A percentile compares a stretch with the other conserved stretches of the same genome.
phyloP scores from a whole-genome alignment of 2,113 vertebrate genomes.

The Manacus vitellinus region DNA sequence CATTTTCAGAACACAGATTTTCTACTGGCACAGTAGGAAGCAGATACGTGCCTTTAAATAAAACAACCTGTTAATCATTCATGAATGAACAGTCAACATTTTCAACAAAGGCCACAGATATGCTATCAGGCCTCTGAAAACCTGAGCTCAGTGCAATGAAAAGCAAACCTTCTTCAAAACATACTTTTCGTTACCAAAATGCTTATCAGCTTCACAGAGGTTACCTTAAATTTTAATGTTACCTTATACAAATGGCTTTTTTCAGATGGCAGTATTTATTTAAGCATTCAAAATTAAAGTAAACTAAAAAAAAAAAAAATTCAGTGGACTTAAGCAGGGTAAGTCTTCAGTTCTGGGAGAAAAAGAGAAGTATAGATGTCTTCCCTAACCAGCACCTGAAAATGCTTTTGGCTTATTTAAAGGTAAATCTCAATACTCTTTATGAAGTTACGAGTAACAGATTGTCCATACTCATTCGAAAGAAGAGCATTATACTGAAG shows the following conservation, averaged over 20 bases:
- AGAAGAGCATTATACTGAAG: not conserved
- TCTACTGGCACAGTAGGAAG: not conserved
- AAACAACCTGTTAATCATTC: conserved; percentile 58
- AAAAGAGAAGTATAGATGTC: not conserved
- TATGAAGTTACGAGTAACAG: not conserved
- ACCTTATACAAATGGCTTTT: not conserved
- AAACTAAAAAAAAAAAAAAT: not conserved
- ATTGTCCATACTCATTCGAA: not conserved
- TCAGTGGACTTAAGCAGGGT: not conserved
- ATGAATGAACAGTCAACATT: conserved; percentile 46
- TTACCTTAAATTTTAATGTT: not conserved
- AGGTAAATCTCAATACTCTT: not conserved
- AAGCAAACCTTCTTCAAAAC: not conserved
- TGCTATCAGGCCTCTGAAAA: not conserved
- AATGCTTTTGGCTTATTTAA: not conserved
- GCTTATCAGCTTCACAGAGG: not conserved
- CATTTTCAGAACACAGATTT: not conserved
- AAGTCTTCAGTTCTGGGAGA: not conserved
- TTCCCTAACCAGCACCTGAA: not conserved
- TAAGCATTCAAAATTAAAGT: not conserved
- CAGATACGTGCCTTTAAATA: not conserved
- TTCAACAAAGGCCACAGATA: conserved; percentile 25
- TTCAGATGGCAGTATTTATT: not conserved
- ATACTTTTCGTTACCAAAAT: not conserved
- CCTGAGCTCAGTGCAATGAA: not conserved